These are phyloP conservation scores for Oncorhynchus kisutch DNA, from an alignment of 2,113 vertebrate genomes.

Conservation along the genomic window DNA sequence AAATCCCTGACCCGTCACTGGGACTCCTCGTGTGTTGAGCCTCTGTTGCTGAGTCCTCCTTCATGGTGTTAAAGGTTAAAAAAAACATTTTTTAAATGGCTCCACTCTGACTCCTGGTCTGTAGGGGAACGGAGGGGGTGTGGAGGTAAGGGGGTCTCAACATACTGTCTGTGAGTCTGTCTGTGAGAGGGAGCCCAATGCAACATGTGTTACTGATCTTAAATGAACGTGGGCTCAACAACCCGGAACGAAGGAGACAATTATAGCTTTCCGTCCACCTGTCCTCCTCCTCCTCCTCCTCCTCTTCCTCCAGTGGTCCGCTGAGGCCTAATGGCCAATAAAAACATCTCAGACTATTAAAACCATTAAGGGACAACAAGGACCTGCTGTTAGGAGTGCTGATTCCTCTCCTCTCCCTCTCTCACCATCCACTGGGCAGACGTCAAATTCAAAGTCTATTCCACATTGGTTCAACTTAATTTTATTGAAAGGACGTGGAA, in stretches of 20 bases:
- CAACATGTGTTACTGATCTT: conserved; percentile 44
- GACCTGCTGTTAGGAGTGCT: conserved; percentile 24
- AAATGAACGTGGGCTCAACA: conserved; percentile 15
- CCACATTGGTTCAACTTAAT: too few species aligned
- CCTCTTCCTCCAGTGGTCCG: conserved; percentile 2
- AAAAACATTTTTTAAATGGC: too few species aligned
- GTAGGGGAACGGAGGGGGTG: background rate
- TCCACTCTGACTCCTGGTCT: too few species aligned
- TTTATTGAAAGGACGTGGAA: too few species aligned
- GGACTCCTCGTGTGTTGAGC: too few species aligned
- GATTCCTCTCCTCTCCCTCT: conserved; percentile 13
- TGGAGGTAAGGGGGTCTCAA: too few species aligned
- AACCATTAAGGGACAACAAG: conserved; percentile 32
- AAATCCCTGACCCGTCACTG: too few species aligned
- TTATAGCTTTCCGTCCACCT: conserved; percentile 4
- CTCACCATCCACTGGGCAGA: background rate
- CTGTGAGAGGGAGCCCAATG: conserved; percentile 15
- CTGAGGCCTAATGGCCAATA: conserved; percentile 30
- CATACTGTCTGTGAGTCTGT: background rate
- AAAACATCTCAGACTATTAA: conserved; percentile 31
- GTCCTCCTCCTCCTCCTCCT: background rate
- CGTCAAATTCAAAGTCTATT: too few species aligned
- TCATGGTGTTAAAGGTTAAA: too few species aligned
- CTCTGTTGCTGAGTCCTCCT: too few species aligned
- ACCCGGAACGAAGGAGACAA: conserved; percentile 22